Base-by-base conservation (phyloP, 2,888 invertebrate genomes). In the Epiblema foenella region DNA sequence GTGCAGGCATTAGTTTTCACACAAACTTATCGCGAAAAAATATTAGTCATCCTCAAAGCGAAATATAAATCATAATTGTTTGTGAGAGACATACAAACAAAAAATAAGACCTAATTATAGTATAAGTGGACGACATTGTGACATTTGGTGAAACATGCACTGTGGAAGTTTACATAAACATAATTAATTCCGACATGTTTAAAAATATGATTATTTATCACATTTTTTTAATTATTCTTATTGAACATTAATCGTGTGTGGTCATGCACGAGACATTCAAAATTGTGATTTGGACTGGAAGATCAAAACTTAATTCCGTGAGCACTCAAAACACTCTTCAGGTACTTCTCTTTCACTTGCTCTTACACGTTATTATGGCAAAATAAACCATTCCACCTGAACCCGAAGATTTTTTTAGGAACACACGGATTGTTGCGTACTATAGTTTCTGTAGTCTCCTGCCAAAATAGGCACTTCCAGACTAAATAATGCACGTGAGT, bases 61-160 rank as follows among this genome's bases (percentile, higher is more conserved):
- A 49, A 51, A 56, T 56, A 54, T 54, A 51, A 33, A 64, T 69
- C 39, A 56, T 33, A 67, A 68, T 78, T 77, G 83, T 88, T 90
- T 86, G 85, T 85, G 86, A 81, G 84, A 87, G 86, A 87, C 75
- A 82, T 79, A 72, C 77, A 77, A 86, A 87, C 82, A 86, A 82
- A 87, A 84, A 83, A 80, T 81, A 84, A 86, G 81, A 82, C 81
- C 81, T 86, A 83, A 63, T 54, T 39, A 54, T 86, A 80, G 81
- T 82, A 77, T 81, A 84, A 81, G 80, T 85, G 84, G 86, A 86
- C 85, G 85, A 86, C 81, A 85, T 83, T 82, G 90, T 91, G 89
- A 86, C 83, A 83, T 83, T 87, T 83, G 87, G 91, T 91, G 92
- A 89, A 81, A 90, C 92, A 92, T 93, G 92, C 92, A 89, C 91